A percentile compares a stretch with the other conserved stretches of the same genome.
These are phyloP conservation scores for Lissocephala sabroskyi DNA, from an alignment of 2,888 invertebrate genomes.

Conservation along the genomic window DNA sequence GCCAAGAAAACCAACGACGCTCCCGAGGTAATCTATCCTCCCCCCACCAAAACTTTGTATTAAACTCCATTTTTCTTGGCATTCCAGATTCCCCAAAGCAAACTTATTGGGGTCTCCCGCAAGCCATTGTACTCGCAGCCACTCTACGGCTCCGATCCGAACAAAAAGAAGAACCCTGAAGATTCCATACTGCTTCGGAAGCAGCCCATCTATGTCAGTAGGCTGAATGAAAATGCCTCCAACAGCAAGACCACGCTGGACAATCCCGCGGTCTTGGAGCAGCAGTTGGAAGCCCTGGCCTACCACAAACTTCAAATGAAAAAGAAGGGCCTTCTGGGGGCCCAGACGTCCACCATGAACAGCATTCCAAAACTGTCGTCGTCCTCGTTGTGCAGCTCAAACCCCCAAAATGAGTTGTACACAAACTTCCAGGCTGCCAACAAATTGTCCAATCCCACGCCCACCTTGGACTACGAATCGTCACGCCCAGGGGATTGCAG, in stretches of 20 bases:
- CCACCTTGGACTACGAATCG: too few species aligned
- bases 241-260: slow-evolving; percentile 65
- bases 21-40: slow-evolving; percentile 71
- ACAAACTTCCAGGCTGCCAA: too few species aligned
- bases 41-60: slow-evolving; percentile 8
- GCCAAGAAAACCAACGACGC: slow-evolving; percentile 74
- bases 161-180: slow-evolving; percentile 5
- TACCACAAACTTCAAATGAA: slow-evolving; percentile 72
- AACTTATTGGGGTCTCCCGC: slow-evolving; percentile 78
- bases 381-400: slow-evolving; percentile 34
- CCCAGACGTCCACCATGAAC: slow-evolving; percentile 6
- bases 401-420: too few species aligned
- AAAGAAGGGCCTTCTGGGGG: slow-evolving; percentile 56
- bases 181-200: slow-evolving; percentile 43
- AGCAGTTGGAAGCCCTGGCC: slow-evolving; percentile 70
- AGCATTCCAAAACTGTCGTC: slow-evolving; percentile 49
- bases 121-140: slow-evolving; percentile 85
- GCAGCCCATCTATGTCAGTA: slow-evolving; percentile 29
- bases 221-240: slow-evolving; percentile 31
- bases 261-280: slow-evolving; percentile 69
- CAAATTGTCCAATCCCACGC: too few species aligned
- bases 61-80: too few species aligned
- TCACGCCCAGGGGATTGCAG: too few species aligned
- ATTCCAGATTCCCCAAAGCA: slow-evolving; percentile 82
- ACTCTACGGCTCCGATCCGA: slow-evolving; percentile 73